Evolutionary conservation across 2,797 vertebrate genomes (phyloP).

Genomic region (Neosalanx taihuensis): DNA sequence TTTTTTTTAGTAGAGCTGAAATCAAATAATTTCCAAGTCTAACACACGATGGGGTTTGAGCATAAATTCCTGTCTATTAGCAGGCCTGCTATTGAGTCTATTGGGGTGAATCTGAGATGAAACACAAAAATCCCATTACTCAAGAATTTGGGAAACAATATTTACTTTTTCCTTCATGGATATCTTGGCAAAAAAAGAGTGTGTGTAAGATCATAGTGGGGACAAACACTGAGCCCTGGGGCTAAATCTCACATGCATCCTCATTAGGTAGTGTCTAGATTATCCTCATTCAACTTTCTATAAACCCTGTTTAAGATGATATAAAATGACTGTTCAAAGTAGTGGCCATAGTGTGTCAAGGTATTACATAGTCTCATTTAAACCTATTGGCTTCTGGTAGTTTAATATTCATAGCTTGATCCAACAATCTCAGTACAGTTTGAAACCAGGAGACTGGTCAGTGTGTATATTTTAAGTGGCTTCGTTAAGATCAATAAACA

Average conservation of each 20-base stretch:
- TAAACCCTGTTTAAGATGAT: conserved; percentile 11
- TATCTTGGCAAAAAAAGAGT: background rate
- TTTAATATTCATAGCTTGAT: background rate
- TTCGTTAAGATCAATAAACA: conserved; percentile 21
- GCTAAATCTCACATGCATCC: background rate
- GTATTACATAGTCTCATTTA: background rate
- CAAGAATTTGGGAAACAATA: conserved; percentile 1
- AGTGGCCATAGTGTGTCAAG: background rate
- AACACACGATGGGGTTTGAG: background rate
- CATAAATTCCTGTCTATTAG: conserved; percentile 12
- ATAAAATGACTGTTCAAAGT: conserved; percentile 7
- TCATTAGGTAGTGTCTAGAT: too few species aligned
- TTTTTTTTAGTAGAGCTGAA: background rate
- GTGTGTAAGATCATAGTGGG: conserved; percentile 2
- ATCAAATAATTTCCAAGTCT: background rate
- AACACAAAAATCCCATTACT: conserved; percentile 1
- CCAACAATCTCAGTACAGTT: background rate
- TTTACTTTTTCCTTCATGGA: background rate
- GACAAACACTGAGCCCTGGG: background rate
- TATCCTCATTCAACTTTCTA: too few species aligned
- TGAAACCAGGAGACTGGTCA: background rate
- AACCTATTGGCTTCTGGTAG: background rate
- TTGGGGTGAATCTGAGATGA: background rate
- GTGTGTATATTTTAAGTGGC: conserved; percentile 9
- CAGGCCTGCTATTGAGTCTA: background rate